Evolutionary conservation across 2,888 invertebrate species (phyloP), one percentile per base, ranked within the genome.

Genomic region (Formica aserva): DNA sequence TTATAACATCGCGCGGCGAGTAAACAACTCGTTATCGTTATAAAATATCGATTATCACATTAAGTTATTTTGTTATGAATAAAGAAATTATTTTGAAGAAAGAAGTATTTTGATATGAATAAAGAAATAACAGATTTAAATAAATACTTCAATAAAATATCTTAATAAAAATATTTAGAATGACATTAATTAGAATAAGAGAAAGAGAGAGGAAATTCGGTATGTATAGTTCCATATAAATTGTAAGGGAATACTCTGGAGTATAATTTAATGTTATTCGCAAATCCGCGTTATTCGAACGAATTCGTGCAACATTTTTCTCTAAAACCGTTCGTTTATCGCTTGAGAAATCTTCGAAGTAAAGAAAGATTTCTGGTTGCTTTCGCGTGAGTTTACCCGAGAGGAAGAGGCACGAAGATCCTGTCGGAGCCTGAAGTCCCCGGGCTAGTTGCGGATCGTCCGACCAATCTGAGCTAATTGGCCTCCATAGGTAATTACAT

Each of bases 401-500:
- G 89, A 86, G 84, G 87, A 87, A 48, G 57, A 75, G 77, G 72
- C 75, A 85, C 81, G 85, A 83, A 84, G 84, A 85, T 87, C 86
- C 86, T 85, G 85, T 78, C 82, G 91, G 87, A 84, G 86, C 65
- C 82, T 84, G 83, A 87, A 90, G 88, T 92, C 92, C 91, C 88
- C 89, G 87, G 91, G 91, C 88, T 86, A 86, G 85, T 62, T 89
- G 90, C 89, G 88, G 90, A 90, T 92, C 91, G 89, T 88, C 91
- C 89, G 90, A 90, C 92, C 94, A 92, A 94, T 94, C 92, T 92
- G 89, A 92, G 91, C 93, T 94, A 94, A 94, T 94, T 94, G 94
- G 92, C 92, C 91, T 91, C 93, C 91, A 92, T 92, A 93, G 93
- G 92, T 94, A 94, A 94, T 94, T 94, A 94, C 93, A 93, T 93